These are phyloP conservation scores for Deilephila elpenor DNA, from an alignment of 2,888 invertebrate genomes.

Conservation along the genomic window DNA sequence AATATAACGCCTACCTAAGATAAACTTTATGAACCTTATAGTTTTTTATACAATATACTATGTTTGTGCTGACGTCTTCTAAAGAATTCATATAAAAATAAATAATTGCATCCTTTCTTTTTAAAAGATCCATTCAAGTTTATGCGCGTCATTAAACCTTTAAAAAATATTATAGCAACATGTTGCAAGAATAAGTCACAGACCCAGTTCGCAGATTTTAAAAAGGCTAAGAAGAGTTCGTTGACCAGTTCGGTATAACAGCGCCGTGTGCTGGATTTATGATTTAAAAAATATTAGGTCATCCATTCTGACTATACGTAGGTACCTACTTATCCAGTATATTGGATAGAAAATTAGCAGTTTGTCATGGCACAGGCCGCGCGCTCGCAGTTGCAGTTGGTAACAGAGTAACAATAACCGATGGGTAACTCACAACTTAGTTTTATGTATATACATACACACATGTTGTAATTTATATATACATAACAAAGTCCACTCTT, in stretches of 20 bases:
- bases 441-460: no score
- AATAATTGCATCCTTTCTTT: neutral
- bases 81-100: neutral
- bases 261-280: conserved; percentile 4
- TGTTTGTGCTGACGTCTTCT: neutral
- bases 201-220: conserved; percentile 18
- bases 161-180: conserved; percentile 14
- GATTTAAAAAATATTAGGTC: conserved; percentile 1
- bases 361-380: no score
- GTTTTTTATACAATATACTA: neutral
- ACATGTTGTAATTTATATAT: no score
- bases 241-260: conserved; percentile 13
- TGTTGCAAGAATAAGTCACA: conserved; percentile 17
- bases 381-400: no score
- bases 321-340: no score
- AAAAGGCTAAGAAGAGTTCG: conserved; percentile 8
- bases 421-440: no score
- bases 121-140: neutral
- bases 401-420: no score
- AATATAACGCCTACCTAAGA: neutral
- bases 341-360: no score
- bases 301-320: neutral
- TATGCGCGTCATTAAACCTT: conserved; percentile 4
- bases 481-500: no score
- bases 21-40: neutral